Evolutionary conservation across 1,140 invertebrate genomes (phyloP).

Genomic region (Halesus radiatus): DNA sequence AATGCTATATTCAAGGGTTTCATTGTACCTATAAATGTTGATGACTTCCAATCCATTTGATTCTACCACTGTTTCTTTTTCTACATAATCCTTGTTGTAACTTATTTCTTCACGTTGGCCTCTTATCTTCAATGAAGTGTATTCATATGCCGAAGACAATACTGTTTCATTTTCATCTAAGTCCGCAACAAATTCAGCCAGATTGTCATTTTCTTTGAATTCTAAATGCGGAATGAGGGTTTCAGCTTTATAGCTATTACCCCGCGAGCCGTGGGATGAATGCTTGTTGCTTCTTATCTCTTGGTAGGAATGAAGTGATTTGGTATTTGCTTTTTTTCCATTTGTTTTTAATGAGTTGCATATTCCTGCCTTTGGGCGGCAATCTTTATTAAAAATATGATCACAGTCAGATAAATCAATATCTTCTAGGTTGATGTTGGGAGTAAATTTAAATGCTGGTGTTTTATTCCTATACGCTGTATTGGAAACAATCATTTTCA

Average conservation of each 20-base stretch:
- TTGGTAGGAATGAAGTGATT: not conserved
- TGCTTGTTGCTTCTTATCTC: not conserved
- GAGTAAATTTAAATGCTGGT: not conserved
- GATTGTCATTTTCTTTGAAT: not conserved
- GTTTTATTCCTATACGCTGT: not conserved
- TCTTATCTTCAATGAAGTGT: not conserved
- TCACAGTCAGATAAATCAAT: not conserved
- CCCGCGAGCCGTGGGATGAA: no score
- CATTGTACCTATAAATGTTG: not conserved
- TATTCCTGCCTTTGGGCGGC: not conserved
- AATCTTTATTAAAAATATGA: not conserved
- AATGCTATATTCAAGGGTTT: not conserved
- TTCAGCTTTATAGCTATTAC: not conserved
- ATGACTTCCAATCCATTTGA: slow-evolving; percentile 1
- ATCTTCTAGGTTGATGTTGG: not conserved
- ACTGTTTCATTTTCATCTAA: not conserved
- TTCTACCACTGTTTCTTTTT: not conserved
- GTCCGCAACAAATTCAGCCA: not conserved
- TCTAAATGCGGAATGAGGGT: not conserved
- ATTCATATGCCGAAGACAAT: not conserved
- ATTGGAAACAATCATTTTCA: slow-evolving; percentile 1
- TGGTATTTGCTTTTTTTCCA: not conserved
- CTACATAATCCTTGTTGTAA: not conserved
- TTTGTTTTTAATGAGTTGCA: not conserved
- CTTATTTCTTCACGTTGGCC: not conserved